phyloP scores from a whole-genome alignment of 1,140 invertebrate genomes.

The Helicoverpa zea region DNA sequence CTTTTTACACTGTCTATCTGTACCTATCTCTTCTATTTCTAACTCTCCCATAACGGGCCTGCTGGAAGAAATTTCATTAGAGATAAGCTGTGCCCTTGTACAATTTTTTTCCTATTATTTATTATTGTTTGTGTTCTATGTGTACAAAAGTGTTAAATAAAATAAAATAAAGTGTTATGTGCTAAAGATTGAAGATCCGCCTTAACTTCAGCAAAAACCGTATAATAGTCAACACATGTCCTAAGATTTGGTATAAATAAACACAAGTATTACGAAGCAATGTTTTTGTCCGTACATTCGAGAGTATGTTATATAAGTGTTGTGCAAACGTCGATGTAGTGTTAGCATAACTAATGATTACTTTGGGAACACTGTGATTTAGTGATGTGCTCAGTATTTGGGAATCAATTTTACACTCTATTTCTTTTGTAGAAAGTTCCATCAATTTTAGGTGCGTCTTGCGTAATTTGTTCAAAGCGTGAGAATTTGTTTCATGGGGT shows the following conservation, averaged over 20 bases:
- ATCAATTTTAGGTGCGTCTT: conserved; percentile 8
- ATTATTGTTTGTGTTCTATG: no score
- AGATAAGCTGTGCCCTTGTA: no score
- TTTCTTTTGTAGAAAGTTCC: conserved; percentile 19
- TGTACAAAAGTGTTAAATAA: no score
- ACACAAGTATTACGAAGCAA: neutral
- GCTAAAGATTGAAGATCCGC: neutral
- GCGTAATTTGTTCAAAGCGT: neutral
- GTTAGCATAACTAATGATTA: conserved; percentile 6
- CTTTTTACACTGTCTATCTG: no score
- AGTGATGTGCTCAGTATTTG: neutral
- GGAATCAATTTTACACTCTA: conserved; percentile 1
- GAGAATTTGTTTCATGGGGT: neutral
- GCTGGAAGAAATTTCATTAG: no score
- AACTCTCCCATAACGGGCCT: no score
- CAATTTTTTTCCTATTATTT: no score
- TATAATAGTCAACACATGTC: neutral
- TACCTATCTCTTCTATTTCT: no score
- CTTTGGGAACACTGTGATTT: neutral
- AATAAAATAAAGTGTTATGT: no score
- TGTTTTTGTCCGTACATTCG: neutral
- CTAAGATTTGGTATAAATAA: neutral
- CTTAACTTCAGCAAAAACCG: conserved; percentile 1
- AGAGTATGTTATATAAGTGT: conserved; percentile 9
- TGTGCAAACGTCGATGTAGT: conserved; percentile 3